phyloP scores from a whole-genome alignment of 1,140 invertebrate genomes.

The Leucophenga varia region DNA sequence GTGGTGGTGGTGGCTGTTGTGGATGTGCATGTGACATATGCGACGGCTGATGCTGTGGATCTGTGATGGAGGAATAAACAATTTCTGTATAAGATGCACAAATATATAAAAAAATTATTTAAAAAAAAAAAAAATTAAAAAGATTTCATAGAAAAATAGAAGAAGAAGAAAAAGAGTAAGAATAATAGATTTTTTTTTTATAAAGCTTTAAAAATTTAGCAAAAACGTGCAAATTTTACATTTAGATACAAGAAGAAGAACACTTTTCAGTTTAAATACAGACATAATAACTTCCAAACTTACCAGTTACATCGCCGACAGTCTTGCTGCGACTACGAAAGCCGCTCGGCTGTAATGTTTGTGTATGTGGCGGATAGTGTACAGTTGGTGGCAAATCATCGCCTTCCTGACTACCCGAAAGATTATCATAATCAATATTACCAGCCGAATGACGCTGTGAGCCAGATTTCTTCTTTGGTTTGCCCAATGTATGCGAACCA shows the following conservation, averaged over 20 bases:
- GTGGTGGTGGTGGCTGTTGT: constrained; percentile 39
- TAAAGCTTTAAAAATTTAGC: too few relatives aligned
- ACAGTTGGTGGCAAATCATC: constrained; percentile 57
- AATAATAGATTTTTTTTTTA: too few relatives aligned
- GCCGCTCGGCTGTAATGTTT: constrained; percentile 55
- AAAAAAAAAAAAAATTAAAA: not conserved
- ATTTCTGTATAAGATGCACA: constrained; percentile 39
- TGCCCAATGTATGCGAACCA: constrained; percentile 71
- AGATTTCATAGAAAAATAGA: not conserved
- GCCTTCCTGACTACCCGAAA: constrained; percentile 62
- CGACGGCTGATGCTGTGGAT: constrained; percentile 30
- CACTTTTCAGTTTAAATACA: too few relatives aligned
- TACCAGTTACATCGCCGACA: constrained; percentile 78
- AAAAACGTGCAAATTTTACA: too few relatives aligned
- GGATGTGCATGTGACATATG: constrained; percentile 40
- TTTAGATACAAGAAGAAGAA: too few relatives aligned
- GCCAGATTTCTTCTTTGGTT: constrained; percentile 71
- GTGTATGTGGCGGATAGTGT: constrained; percentile 41
- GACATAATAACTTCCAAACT: too few relatives aligned
- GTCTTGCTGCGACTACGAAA: constrained; percentile 88
- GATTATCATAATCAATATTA: constrained; percentile 80
- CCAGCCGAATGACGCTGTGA: constrained; percentile 87
- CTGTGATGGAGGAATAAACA: constrained; percentile 36
- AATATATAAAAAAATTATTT: too few relatives aligned
- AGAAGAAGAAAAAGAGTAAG: not conserved